Evolutionary conservation across 2,113 vertebrate genomes (phyloP).

Genomic region (Paraplagusia blochii): DNA sequence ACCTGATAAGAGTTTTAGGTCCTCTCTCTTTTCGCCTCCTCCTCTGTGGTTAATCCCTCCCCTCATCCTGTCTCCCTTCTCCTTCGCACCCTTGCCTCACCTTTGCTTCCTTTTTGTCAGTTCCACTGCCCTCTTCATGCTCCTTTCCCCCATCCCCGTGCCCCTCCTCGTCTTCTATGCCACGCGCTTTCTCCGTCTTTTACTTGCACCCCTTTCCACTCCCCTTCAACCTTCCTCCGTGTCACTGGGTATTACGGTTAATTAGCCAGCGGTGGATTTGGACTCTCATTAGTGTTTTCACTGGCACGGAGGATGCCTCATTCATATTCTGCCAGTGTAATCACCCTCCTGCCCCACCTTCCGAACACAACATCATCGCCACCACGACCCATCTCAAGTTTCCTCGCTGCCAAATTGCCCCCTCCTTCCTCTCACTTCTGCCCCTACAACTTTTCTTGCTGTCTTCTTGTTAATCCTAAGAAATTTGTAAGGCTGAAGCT

Average conservation of each 20-base stretch:
- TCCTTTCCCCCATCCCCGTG: neutral
- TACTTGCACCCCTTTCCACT: constrained; percentile 22
- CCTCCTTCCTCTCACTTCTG: constrained; percentile 3
- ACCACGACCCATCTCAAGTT: neutral
- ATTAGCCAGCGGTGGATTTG: constrained; percentile 68
- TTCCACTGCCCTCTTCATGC: neutral
- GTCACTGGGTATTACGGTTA: constrained; percentile 70
- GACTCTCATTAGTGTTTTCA: constrained; percentile 66
- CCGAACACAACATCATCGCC: too few relatives aligned
- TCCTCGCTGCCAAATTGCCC: constrained; percentile 9
- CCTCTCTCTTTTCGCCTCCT: constrained; percentile 15
- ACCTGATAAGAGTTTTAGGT: constrained; percentile 48
- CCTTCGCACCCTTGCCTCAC: neutral
- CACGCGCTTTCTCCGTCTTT: constrained; percentile 2
- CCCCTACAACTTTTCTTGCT: neutral
- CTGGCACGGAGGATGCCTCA: constrained; percentile 47
- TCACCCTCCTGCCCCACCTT: neutral
- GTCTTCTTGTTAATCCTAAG: constrained; percentile 24
- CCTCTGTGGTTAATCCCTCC: constrained; percentile 17
- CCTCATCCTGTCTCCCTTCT: constrained; percentile 26
- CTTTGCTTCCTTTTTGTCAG: neutral
- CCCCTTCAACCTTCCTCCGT: constrained; percentile 32
- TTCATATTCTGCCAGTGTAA: constrained; percentile 60
- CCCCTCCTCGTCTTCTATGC: neutral
- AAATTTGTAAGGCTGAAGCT: constrained; percentile 48